phyloP scores from a whole-genome alignment of 1,140 invertebrate genomes.

The Lucilia cuprina region DNA sequence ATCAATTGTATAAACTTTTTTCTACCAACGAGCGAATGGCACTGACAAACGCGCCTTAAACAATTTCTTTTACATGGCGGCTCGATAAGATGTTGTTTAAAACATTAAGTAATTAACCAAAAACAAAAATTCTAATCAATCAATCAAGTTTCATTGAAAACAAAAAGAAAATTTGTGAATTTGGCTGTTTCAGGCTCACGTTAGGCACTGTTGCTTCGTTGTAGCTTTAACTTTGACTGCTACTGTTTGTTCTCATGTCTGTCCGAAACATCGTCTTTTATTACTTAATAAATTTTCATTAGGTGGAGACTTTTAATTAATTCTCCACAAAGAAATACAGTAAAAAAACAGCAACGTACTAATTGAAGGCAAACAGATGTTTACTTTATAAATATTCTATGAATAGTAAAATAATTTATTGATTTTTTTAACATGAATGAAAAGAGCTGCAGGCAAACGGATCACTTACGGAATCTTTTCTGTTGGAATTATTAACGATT shows the following conservation, averaged over 20 bases:
- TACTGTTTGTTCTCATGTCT: not conserved
- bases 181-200: not conserved
- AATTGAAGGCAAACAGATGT: too few species aligned
- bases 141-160: conserved; percentile 45
- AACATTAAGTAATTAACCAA: conserved; percentile 60
- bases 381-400: too few species aligned
- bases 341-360: too few species aligned
- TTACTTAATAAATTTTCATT: not conserved
- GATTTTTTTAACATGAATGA: too few species aligned
- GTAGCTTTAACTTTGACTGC: not conserved
- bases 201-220: not conserved
- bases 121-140: conserved; percentile 57
- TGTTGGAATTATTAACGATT: too few species aligned
- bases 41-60: not conserved
- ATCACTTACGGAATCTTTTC: too few species aligned
- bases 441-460: too few species aligned
- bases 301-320: not conserved
- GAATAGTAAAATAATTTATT: too few species aligned
- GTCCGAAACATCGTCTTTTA: not conserved
- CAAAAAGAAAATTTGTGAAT: not conserved
- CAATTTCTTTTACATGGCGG: not conserved
- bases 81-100: not conserved
- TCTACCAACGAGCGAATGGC: too few species aligned
- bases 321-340: not conserved
- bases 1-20: too few species aligned